Base-by-base conservation (phyloP, 1,140 invertebrate genomes). In the Pseudomyrmex sp. region DNA sequence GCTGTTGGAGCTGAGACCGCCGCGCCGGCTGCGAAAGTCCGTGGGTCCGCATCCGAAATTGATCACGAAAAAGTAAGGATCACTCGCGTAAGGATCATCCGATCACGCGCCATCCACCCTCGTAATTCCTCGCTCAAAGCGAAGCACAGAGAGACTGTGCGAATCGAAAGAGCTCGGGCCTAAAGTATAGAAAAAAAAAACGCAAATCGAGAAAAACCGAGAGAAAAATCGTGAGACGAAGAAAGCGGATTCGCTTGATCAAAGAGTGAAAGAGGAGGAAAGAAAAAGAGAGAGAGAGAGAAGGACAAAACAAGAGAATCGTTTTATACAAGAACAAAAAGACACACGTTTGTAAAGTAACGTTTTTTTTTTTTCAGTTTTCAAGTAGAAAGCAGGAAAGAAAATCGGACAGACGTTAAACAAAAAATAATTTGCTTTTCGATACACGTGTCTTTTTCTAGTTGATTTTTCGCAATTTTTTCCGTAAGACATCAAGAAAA, bases 51-150 rank as follows among this genome's bases (percentile, higher is more conserved):
- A 90, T 82, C 90, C 90, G 8, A 87, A 84, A 87, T 69, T 83
- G 63, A 91, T 93, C 65, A 91, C 89, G 73, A 93, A 92, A 92
- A 93, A 94, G 93, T 94, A 94, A 94, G 93, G 90, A 90, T 86
- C 86, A 83, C n/a, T 83, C 82, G 66, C 66, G 20, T 84, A 84
- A n/a, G 66, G 76, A 85, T 72, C 75, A 62, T 84, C 87, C 56
- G 58, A 35, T 13, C 72, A 20, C 82, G 82, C 85, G 85, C 86
- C 82, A 87, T 86, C 35, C 87, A 59, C 56, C 59, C 74, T 89
- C 82, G 69, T 83, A 70, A 35, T 80, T 59, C 44, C 52, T 74
- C 85, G 70, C 59, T 80, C 80, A 59, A 62, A 63, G 15, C n/a
- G 7, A 63, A 69, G 9, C 58, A 63, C 65, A 46, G 5, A 50